phyloP scores from a whole-genome alignment of 2,888 invertebrate species.

The Rosalia funebris region DNA sequence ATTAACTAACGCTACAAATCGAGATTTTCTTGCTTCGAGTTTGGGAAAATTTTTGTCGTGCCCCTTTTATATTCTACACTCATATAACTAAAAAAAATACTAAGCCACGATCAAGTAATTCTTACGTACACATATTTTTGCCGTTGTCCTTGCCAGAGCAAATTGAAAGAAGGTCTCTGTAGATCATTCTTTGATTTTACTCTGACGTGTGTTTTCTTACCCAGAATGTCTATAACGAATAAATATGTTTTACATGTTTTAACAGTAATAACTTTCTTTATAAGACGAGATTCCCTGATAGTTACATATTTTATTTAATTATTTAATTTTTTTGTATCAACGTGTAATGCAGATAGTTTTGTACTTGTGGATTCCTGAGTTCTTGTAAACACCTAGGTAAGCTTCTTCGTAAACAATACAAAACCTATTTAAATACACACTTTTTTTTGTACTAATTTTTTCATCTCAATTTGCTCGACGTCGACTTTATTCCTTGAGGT shows the following conservation, averaged over 20 bases:
- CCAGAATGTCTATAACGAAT: conserved; percentile 45
- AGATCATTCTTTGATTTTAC: conserved; percentile 4
- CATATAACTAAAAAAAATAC: too few relatives aligned
- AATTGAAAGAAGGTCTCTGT: conserved; percentile 4
- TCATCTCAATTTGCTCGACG: conserved; percentile 33
- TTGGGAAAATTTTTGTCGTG: too few relatives aligned
- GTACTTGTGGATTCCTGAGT: conserved; percentile 54
- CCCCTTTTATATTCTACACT: too few relatives aligned
- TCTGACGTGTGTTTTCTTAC: conserved; percentile 36
- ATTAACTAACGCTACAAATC: too few relatives aligned
- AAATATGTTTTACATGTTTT: conserved; percentile 22
- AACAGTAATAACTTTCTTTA: conserved; percentile 29
- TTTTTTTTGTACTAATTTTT: conserved; percentile 56
- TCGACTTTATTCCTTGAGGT: conserved; percentile 54
- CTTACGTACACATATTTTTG: conserved; percentile 8
- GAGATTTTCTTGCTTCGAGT: too few relatives aligned
- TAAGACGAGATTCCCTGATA: conserved; percentile 54
- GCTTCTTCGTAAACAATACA: conserved; percentile 50
- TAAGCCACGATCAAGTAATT: background rate
- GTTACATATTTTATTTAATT: conserved; percentile 30
- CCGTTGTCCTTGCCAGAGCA: background rate
- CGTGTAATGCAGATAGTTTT: conserved; percentile 36
- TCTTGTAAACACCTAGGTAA: conserved; percentile 55
- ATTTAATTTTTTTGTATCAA: conserved; percentile 31
- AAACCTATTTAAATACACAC: conserved; percentile 51